Evolutionary conservation across 2,113 vertebrate genomes (phyloP).

Genomic region (Leptocoma aspasia): DNA sequence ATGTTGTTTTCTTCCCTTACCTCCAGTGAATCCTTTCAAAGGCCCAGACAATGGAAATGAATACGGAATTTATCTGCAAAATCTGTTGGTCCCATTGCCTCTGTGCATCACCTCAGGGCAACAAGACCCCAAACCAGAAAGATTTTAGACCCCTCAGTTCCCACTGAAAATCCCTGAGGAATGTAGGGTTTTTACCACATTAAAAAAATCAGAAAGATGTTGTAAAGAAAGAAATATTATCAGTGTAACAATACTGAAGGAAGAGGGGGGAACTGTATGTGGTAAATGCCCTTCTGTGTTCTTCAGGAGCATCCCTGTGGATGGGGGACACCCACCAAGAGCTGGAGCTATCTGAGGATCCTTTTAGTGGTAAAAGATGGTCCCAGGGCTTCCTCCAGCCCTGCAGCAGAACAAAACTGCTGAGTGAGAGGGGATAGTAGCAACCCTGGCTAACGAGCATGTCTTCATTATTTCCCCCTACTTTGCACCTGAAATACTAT

Average conservation of each 20-base stretch:
- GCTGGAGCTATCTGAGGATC: neutral
- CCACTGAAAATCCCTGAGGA: neutral
- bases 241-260: neutral
- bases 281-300: neutral
- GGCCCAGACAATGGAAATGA: neutral
- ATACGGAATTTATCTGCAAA: neutral
- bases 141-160: neutral
- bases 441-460: neutral
- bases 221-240: neutral
- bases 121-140: neutral
- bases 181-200: accelerated
- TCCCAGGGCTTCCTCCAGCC: neutral
- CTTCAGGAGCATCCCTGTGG: neutral
- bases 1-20: neutral
- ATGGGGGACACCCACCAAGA: neutral
- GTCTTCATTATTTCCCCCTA: neutral
- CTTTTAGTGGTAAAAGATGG: neutral
- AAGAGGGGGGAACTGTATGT: accelerated
- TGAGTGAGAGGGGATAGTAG: neutral
- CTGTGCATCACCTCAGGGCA: neutral
- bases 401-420: neutral
- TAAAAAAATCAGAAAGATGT: neutral
- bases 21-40: neutral
- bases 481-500: neutral
- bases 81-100: neutral